Evolutionary conservation across 2,797 vertebrate genomes (phyloP), one percentile per base, ranked within the genome.

Genomic region (Borostomias antarcticus): DNA sequence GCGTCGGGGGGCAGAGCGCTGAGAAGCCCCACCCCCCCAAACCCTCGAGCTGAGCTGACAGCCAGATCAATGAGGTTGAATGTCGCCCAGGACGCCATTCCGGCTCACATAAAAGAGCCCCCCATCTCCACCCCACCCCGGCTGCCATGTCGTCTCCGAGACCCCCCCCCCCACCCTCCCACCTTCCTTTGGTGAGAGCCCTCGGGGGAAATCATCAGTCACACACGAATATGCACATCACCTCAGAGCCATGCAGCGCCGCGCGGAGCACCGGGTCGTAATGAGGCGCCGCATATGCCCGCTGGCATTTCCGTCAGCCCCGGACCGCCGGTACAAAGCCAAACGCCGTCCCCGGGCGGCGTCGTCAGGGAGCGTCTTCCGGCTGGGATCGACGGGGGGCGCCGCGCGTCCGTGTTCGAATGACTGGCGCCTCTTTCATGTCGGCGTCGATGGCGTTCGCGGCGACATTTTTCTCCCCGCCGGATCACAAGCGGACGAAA

Each of bases 131-230:
- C 58, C 67, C 58, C 65, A 3, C 8, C 47, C 35, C 35, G 9
- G 9, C 35, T 10, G 9, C 35, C 7, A 8, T 37, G 8, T 13
- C 13, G 8, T 13, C 35, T 37, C 35, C 7, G 9, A 8, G 8
- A 37, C 13, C 35, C 13, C 35, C 7, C 4, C 68, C 66, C 73
- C 64, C 69, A 50, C 61, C 33, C 58, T 66, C 56, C 54, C 65
- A 68, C 48, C 59, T 64, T 61, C 78, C 65, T 6, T 25, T 58
- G 35, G 69, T 70, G 59, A 73, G 13, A 78, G 51, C 81, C 85
- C 58, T 57, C 51, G 35, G 86, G 82, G 35, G 85, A 89, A 88
- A 85, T 85, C 80, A 82, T 83, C 81, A 81, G 66, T 85, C 85
- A 66, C 54, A 72, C 1, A 58, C 45, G 52, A 69, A 76, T 61